These are phyloP conservation scores for Fulica atra DNA, from an alignment of 2,113 vertebrate genomes.

Conservation along the genomic window DNA sequence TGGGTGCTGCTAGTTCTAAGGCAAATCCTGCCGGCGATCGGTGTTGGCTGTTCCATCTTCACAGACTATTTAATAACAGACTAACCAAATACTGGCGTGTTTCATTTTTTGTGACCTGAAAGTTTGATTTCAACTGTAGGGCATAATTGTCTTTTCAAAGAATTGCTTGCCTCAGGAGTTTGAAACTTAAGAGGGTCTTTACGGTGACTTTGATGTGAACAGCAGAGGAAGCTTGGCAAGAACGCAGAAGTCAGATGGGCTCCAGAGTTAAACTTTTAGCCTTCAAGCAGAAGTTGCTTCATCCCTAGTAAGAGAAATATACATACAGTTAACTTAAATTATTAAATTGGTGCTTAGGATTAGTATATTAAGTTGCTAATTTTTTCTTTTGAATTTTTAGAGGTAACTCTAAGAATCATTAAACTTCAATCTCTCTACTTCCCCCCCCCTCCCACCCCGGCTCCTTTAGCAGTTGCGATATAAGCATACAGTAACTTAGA, in stretches of 20 bases:
- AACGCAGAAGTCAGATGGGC: constrained; percentile 56
- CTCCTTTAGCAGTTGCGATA: constrained; percentile 60
- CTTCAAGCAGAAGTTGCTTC: constrained; percentile 57
- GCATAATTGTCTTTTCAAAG: constrained; percentile 26
- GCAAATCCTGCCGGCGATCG: not conserved
- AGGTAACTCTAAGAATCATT: constrained; percentile 51
- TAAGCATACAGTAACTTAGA: constrained; percentile 63
- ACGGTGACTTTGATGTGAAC: constrained; percentile 44
- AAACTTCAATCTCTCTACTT: constrained; percentile 15
- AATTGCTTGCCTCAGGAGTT: constrained; percentile 35
- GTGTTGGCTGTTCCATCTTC: constrained; percentile 16
- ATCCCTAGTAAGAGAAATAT: constrained; percentile 56
- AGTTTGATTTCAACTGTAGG: constrained; percentile 55
- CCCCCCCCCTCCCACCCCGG: no score
- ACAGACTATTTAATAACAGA: constrained; percentile 36
- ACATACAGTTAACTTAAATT: constrained; percentile 67
- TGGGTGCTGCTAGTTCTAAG: constrained; percentile 67
- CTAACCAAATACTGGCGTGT: constrained; percentile 48
- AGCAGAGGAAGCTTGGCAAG: constrained; percentile 39
- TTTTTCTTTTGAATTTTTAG: constrained; percentile 60
- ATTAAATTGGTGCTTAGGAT: constrained; percentile 81
- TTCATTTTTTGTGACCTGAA: constrained; percentile 65
- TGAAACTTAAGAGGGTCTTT: constrained; percentile 20
- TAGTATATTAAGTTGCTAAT: constrained; percentile 57
- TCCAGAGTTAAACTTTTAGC: constrained; percentile 61